These are phyloP conservation scores for Albula goreensis DNA, from an alignment of 2,113 vertebrate species.

Conservation along the genomic window DNA sequence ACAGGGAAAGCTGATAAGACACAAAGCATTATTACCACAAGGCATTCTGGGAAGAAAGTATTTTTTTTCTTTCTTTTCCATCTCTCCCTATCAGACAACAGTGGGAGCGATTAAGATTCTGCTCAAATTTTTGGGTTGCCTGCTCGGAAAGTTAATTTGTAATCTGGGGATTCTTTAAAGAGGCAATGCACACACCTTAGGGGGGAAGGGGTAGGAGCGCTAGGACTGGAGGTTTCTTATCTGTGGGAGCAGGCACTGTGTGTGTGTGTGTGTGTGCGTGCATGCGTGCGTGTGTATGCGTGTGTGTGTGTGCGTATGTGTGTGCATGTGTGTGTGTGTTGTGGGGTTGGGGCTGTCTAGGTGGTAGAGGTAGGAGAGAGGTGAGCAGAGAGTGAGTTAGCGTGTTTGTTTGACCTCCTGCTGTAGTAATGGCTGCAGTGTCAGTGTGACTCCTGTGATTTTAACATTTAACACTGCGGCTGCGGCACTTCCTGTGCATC, in stretches of 20 bases:
- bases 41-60: not conserved
- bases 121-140: conserved; percentile 8
- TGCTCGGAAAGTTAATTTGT: conserved; percentile 42
- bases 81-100: not conserved
- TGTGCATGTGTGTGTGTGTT: not conserved
- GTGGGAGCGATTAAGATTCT: conserved; percentile 32
- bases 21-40: conserved; percentile 18
- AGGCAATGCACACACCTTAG: not conserved
- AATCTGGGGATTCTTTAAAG: conserved; percentile 38
- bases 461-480: not conserved
- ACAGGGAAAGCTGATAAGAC: conserved; percentile 30
- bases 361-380: not conserved
- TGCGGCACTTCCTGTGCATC: not conserved
- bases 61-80: not conserved
- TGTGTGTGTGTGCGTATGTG: conserved; percentile 9
- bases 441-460: conserved; percentile 2
- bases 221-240: conserved; percentile 31
- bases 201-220: too few relatives aligned
- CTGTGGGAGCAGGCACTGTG: conserved; percentile 31
- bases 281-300: not conserved
- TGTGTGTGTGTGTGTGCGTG: not conserved
- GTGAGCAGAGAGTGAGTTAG: not conserved
- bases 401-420: conserved; percentile 1
- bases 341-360: not conserved
- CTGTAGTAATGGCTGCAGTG: not conserved